A percentile compares a stretch with the other conserved stretches of the same genome.
phyloP scores from a whole-genome alignment of 1,140 invertebrate species.

The Ridgeia piscesae region DNA sequence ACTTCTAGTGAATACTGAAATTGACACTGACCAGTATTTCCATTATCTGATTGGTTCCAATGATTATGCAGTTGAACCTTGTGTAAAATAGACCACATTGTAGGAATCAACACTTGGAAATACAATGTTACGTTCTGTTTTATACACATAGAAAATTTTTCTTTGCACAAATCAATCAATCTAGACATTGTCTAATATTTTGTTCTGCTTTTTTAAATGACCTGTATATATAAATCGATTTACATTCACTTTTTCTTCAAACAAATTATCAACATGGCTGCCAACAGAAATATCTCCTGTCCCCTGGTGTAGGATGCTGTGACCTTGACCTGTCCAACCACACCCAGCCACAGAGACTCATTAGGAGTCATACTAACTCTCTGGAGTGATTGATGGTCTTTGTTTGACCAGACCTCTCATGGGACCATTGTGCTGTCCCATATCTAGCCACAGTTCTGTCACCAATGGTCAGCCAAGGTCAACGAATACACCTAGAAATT shows the following conservation, averaged over 20 bases:
- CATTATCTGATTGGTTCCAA: too few species aligned
- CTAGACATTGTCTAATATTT: not conserved
- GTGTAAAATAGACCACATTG: not conserved
- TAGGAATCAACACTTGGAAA: not conserved
- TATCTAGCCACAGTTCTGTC: not conserved
- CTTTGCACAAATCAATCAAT: not conserved
- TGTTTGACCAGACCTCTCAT: not conserved
- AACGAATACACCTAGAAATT: not conserved
- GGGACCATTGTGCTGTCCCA: not conserved
- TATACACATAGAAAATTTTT: not conserved
- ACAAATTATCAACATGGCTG: too few species aligned
- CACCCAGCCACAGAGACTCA: not conserved
- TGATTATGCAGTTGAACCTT: too few species aligned
- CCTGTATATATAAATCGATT: too few species aligned
- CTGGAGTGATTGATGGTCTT: not conserved
- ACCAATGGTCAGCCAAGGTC: not conserved
- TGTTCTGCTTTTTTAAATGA: too few species aligned
- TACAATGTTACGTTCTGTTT: not conserved
- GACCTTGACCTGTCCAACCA: not conserved
- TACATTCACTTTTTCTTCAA: too few species aligned
- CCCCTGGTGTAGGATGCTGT: not conserved
- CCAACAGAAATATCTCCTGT: not conserved
- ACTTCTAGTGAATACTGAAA: too few species aligned
- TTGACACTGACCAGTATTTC: too few species aligned
- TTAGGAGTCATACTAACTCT: not conserved